These are phyloP conservation scores for Rhingia rostrata DNA, from an alignment of 2,888 invertebrate species.

Conservation along the genomic window DNA sequence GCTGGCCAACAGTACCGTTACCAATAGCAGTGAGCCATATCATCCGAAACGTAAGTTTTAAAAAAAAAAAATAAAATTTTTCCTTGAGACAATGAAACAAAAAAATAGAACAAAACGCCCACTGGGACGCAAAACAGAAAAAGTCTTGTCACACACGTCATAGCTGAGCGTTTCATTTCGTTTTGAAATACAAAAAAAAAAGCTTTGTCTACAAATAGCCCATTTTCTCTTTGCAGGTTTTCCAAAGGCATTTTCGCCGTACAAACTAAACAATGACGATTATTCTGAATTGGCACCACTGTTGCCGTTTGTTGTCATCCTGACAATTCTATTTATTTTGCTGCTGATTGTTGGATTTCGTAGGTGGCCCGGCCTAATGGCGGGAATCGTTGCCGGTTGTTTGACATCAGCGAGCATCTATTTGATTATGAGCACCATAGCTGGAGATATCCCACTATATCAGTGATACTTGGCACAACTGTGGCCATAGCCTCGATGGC, in stretches of 20 bases:
- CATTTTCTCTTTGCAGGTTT: conserved; percentile 58
- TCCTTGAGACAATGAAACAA: conserved; percentile 14
- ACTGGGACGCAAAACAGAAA: conserved; percentile 11
- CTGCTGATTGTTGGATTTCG: conserved; percentile 76
- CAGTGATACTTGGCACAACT: too few species aligned
- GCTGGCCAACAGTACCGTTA: conserved; percentile 27
- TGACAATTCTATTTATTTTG: conserved; percentile 75
- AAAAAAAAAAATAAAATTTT: not conserved
- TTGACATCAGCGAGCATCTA: conserved; percentile 76
- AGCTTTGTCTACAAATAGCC: conserved; percentile 56
- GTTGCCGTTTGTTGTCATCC: conserved; percentile 75
- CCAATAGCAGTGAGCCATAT: conserved; percentile 12
- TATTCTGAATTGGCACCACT: conserved; percentile 75
- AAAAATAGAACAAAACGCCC: conserved; percentile 11
- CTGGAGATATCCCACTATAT: conserved; percentile 60
- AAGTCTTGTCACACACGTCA: conserved; percentile 1
- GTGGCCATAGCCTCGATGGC: conserved; percentile 63
- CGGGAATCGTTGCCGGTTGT: conserved; percentile 76
- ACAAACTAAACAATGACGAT: conserved; percentile 55
- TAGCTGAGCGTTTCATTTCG: conserved; percentile 2
- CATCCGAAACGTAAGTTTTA: conserved; percentile 58
- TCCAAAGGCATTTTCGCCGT: conserved; percentile 57
- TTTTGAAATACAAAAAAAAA: conserved; percentile 15
- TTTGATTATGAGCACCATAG: conserved; percentile 63
- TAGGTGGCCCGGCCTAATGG: conserved; percentile 76